Percentiles rank a stretch among this genome's conserved stretches.
These are phyloP conservation scores for Leptatherina wallacei DNA, from an alignment of 2,797 vertebrate genomes.

Conservation along the genomic window DNA sequence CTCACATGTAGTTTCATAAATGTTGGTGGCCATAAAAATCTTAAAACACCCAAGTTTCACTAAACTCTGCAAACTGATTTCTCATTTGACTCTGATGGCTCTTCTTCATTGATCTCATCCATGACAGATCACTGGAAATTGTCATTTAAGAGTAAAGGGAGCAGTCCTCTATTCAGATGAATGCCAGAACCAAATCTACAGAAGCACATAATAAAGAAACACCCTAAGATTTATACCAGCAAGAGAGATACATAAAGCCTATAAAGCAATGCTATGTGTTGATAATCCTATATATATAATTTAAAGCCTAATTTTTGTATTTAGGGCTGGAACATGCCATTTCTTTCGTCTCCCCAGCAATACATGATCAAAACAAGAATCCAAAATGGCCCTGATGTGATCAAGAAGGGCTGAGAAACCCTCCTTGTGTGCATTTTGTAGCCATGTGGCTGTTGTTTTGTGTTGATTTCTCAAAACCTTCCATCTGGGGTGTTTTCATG, in stretches of 20 bases:
- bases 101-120: not conserved
- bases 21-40: not conserved
- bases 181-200: slow-evolving; percentile 22
- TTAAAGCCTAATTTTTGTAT: slow-evolving; percentile 28
- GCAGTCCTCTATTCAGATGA: not conserved
- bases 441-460: slow-evolving; percentile 20
- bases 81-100: too few relatives aligned
- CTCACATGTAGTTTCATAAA: not conserved
- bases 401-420: not conserved
- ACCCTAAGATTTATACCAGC: slow-evolving; percentile 39
- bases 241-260: slow-evolving; percentile 33
- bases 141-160: slow-evolving; percentile 8
- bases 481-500: slow-evolving; percentile 52
- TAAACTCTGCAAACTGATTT: too few relatives aligned
- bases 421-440: slow-evolving; percentile 6
- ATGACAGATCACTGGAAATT: not conserved
- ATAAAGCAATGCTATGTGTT: slow-evolving; percentile 19
- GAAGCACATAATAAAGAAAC: slow-evolving; percentile 42
- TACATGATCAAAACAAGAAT: not conserved
- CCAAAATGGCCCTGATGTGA: not conserved
- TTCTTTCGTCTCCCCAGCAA: not conserved
- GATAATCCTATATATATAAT: slow-evolving; percentile 25
- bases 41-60: not conserved
- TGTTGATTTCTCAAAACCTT: slow-evolving; percentile 30
- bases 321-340: not conserved